Evolutionary conservation across 37 sponge, comb jelly and placozoan species (phyloP), one percentile per base, ranked within the genome.

Genomic region (Agelas oroides): DNA sequence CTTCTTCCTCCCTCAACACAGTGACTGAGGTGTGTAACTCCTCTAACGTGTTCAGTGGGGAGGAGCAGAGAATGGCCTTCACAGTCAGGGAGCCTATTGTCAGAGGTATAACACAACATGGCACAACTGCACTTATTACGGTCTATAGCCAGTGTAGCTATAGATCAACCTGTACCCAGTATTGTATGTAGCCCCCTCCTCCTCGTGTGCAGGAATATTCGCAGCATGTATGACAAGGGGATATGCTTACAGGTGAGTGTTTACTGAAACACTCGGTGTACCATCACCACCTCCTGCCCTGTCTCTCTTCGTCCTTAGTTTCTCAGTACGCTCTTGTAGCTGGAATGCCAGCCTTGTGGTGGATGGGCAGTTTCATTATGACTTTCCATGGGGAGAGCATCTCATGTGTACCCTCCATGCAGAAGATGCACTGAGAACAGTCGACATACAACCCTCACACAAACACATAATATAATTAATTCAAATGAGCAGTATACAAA

Each of bases 71-170:
- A 0, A 79, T 94, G 88, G 77, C 79, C 53, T 94, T 68, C 83
- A 61, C 72, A 27, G 92, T 87, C 35, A 82, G 94, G 37, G 94
- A 94, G 64, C 91, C 87, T 18, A 90, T 94, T 32, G 53, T 67
- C 20, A 86, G 81, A 52, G 91, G 92, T 85, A 78, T 23, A 19
- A 0, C 31, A 32, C 34, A 30, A n/a, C n/a, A n/a, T n/a, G n/a
- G n/a, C n/a, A n/a, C n/a, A n/a, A 18, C 24, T 12, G 65, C 65
- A 24, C 16, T 64, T n/a, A n/a, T 64, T 64, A 23, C 11, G 12
- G 25, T 64, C 11, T n/a, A 64, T 24, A 63, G 27, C 15, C 57
- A 39, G n/a, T n/a, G n/a, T n/a, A n/a, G n/a, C n/a, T n/a, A n/a
- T n/a, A n/a, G n/a, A n/a, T n/a, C n/a, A 62, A 66, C 36, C 40